Evolutionary conservation across 2,797 vertebrate genomes (phyloP).

Genomic region (Nyctibius grandis): DNA sequence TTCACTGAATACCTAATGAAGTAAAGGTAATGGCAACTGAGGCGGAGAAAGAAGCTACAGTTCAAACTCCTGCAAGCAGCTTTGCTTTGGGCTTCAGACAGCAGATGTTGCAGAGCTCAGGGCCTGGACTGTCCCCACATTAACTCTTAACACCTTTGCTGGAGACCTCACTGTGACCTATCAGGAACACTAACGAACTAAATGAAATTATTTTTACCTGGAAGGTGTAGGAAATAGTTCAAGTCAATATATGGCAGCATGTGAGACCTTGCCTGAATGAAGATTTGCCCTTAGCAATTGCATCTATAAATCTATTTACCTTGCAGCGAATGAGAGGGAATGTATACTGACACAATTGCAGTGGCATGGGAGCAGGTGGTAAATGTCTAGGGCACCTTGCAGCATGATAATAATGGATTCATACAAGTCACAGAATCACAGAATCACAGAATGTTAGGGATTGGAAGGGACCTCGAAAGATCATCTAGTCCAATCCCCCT

Average conservation of each 20-base stretch:
- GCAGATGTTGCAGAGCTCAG: neutral
- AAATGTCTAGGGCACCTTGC: neutral
- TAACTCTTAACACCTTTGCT: neutral
- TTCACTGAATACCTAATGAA: neutral
- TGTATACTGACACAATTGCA: neutral
- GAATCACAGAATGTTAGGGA: too few relatives aligned
- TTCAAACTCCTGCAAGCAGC: neutral
- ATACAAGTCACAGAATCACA: too few relatives aligned
- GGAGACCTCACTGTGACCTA: neutral
- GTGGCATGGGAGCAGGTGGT: neutral
- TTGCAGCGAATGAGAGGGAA: neutral
- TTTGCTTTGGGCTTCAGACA: neutral
- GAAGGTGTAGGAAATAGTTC: neutral
- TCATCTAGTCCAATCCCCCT: too few relatives aligned
- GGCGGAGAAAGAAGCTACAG: too few relatives aligned
- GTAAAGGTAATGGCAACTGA: neutral
- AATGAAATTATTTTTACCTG: neutral
- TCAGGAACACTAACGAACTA: neutral
- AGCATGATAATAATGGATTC: neutral
- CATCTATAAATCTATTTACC: neutral
- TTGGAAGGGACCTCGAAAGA: too few relatives aligned
- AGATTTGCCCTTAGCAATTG: neutral
- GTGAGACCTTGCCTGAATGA: neutral
- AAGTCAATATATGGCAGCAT: neutral
- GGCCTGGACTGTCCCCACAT: neutral